Conservation (phyloP, 2,888 invertebrate species). For the Pristionchus fissidentatus region DNA sequence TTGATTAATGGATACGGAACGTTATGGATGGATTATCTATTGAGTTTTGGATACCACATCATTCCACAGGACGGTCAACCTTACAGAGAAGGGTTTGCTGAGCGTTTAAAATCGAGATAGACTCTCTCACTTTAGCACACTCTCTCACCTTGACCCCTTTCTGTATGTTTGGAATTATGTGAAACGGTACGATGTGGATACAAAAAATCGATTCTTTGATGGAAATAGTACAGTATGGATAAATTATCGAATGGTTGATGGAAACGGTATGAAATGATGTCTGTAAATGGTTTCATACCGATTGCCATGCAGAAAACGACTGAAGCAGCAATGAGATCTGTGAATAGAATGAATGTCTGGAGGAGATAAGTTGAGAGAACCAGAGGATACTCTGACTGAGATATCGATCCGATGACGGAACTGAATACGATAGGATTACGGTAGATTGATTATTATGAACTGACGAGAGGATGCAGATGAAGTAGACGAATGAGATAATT, state of each 20-base stretch:
- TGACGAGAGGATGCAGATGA: conserved; percentile 10
- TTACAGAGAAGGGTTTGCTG: no score
- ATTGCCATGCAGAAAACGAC: conserved; percentile 71
- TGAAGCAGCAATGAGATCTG: conserved; percentile 69
- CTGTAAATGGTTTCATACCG: no score
- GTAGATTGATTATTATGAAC: not conserved
- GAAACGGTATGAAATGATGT: no score
- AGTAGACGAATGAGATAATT: conserved; percentile 2
- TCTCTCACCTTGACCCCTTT: no score
- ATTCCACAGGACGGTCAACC: no score
- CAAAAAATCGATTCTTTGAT: not conserved
- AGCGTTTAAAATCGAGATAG: no score
- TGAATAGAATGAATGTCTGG: conserved; percentile 64
- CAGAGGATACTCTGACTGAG: not conserved
- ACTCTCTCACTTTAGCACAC: no score
- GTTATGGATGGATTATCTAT: not conserved
- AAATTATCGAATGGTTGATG: not conserved
- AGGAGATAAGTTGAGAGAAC: conserved; percentile 27
- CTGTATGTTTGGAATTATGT: no score
- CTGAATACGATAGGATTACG: not conserved
- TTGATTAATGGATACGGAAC: not conserved
- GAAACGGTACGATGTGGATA: no score
- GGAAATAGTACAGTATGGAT: not conserved
- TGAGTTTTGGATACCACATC: not conserved
- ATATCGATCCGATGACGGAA: not conserved